Base-by-base conservation (phyloP, 2,797 vertebrate genomes). In the Labeo calbasu region DNA sequence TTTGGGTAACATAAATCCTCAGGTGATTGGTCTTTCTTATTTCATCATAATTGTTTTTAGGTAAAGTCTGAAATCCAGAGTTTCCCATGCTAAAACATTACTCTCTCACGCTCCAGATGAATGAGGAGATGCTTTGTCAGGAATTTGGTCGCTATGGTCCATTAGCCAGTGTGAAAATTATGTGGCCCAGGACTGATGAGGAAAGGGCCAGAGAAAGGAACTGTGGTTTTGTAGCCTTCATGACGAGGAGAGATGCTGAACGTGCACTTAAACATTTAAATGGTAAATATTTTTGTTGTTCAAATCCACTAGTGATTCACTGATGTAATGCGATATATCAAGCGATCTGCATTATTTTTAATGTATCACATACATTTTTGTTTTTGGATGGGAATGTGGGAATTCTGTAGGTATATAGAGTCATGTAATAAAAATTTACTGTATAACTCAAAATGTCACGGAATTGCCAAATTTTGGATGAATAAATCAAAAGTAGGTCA, bases 121-220 rank as follows among this genome's bases (percentile, higher is more conserved):
- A 99, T 63, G 98, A 99, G 91, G 98, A 99, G 92, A 99, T 99
- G 98, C 91, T 99, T 77, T 99, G 98, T 91, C 98, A 99, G 91
- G 98, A 99, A 91, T 99, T 99, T 93, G 98, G 98, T 59, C 96
- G 97, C 70, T 99, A 99, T 85, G 98, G 98, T 82, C 98, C 98
- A 0, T 92, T 99, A 92, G 98, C 98, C 0, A 99, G 98, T 83
- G 98, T 99, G 89, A 99, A 99, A 94, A 99, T 99, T 91, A 99
- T 99, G 98, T 99, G 98, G 98, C 98, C 98, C 6, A 95, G 98
- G 93, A 99, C 98, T 5, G 98, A 99, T 87, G 98, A 99, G 93
- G 98, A 99, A 92, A 95, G 98, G 93, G 98, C 98, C 82, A 95
- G 98, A 90, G 98, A 99, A 91, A 96, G 98, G 90, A 99, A 99